phyloP scores from a whole-genome alignment of 2,888 invertebrate genomes.

The Escarpia spicata region DNA sequence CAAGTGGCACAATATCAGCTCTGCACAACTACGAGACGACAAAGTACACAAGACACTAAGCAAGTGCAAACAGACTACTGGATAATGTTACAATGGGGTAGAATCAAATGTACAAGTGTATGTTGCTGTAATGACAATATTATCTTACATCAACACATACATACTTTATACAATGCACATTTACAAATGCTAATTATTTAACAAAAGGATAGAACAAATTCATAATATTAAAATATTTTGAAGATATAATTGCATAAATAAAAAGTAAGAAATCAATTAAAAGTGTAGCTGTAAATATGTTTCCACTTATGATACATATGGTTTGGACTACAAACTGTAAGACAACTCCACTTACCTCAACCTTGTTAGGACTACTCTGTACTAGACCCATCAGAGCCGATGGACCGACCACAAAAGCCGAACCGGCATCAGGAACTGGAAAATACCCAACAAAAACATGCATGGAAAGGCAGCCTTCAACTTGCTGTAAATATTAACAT shows the following conservation, averaged over 20 bases:
- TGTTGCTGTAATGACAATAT: not conserved
- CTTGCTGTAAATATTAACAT: not conserved
- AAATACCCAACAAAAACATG: not conserved
- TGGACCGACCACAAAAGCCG: not conserved
- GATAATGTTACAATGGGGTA: not conserved
- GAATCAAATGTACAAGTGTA: not conserved
- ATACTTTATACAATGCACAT: not conserved
- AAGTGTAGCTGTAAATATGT: too few species aligned
- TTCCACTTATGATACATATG: too few species aligned
- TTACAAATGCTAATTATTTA: not conserved
- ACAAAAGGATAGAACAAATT: not conserved
- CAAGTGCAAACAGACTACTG: not conserved
- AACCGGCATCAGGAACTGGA: slow-evolving; percentile 13
- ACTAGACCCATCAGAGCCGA: not conserved
- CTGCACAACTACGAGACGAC: not conserved
- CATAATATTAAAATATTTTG: not conserved
- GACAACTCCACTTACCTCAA: not conserved
- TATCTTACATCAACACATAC: not conserved
- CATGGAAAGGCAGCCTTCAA: not conserved
- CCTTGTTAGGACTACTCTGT: not conserved
- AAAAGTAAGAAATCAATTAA: not conserved
- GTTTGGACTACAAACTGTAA: too few species aligned
- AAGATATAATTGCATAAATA: not conserved
- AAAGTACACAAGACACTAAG: not conserved
- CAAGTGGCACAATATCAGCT: not conserved